Percentiles rank a stretch among this genome's conserved stretches.
phyloP scores from a whole-genome alignment of 2,888 invertebrate species.

The Ptychoptera contaminata region DNA sequence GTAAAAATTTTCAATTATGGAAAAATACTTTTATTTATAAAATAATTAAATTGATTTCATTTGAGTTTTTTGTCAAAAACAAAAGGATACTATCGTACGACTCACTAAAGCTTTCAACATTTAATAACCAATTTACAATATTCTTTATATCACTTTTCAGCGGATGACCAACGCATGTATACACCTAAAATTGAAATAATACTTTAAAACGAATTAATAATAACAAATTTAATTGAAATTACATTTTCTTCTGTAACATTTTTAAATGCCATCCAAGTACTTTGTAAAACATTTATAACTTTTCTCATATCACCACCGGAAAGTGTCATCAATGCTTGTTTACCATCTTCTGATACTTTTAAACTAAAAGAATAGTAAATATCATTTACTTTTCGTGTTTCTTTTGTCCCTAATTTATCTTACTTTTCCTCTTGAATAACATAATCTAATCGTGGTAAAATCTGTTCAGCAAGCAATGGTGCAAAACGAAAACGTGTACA shows the following conservation, averaged over 20 bases:
- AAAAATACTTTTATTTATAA: not conserved
- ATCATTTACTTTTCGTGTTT: too few species aligned
- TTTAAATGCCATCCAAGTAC: slow-evolving; percentile 85
- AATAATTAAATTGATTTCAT: too few species aligned
- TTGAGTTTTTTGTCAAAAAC: too few species aligned
- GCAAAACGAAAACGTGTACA: slow-evolving; percentile 95
- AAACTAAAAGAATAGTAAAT: slow-evolving; percentile 39
- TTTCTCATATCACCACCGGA: slow-evolving; percentile 97
- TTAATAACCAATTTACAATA: slow-evolving; percentile 74
- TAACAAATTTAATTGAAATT: not conserved
- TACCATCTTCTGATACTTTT: slow-evolving; percentile 71
- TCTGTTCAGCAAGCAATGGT: slow-evolving; percentile 70
- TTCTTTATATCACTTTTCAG: slow-evolving; percentile 72
- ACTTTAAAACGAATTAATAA: slow-evolving; percentile 27
- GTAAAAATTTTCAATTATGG: slow-evolving; percentile 11
- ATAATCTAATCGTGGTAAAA: slow-evolving; percentile 72
- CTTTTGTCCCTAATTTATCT: too few species aligned
- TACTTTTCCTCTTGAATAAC: slow-evolving; percentile 74
- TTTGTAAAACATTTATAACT: slow-evolving; percentile 91
- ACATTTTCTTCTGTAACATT: slow-evolving; percentile 77
- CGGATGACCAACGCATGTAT: slow-evolving; percentile 95
- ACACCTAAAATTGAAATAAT: slow-evolving; percentile 27
- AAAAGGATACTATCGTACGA: slow-evolving; percentile 66
- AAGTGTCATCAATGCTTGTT: slow-evolving; percentile 72
- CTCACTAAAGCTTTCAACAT: slow-evolving; percentile 56